Base-by-base conservation (phyloP, 1,140 invertebrate genomes). In the Camponotus vicinus region DNA sequence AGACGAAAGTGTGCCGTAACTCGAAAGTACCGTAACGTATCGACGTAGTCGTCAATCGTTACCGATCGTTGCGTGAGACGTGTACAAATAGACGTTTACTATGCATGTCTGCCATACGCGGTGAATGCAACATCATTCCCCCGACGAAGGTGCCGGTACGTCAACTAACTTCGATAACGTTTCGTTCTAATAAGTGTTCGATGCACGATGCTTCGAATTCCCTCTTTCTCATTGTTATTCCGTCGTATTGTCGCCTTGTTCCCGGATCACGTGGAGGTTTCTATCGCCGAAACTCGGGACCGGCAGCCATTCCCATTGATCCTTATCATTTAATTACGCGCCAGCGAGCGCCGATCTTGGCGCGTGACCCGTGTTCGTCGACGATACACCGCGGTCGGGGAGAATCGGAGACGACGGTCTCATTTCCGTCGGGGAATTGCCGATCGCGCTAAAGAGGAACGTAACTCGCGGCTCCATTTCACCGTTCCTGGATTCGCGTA, bases 81-180 rank as follows among this genome's bases (percentile, higher is more conserved):
- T 52, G 57, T 70, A 63, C 67, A 77, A 77, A 88, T 86, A 73
- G 76, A 86, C 69, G 75, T 18, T 15, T 15, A 18, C 49, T 18
- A 52, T 15, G 18, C 13, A 4, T 15, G 49, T 78, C 59, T 66
- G 34, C 61, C 77, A 70, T 84, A 67, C 63, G 67, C 49, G 49
- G 61, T 64, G 34, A 27, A 49, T 78, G 55, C 69, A 75, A 49
- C 37, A 73, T 89, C 78, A 86, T 89, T 86, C 70, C 59, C 59
- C 45, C 87, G 85, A 79, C 77, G 73, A 77, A 88, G 57, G 45
- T 69, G 57, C 71, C 63, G 64, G 40, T 42, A 7, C 21, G 73
- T 49, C 82, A 73, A 76, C 66, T 76, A 88, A 86, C 88, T 89
- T 73, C 87, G 70, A 77, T 80, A 80, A 89, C 88, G 78, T 86